Evolutionary conservation across 2,888 invertebrate genomes (phyloP), one percentile per base, ranked within the genome.

Genomic region (Camptogramma bilineatum): DNA sequence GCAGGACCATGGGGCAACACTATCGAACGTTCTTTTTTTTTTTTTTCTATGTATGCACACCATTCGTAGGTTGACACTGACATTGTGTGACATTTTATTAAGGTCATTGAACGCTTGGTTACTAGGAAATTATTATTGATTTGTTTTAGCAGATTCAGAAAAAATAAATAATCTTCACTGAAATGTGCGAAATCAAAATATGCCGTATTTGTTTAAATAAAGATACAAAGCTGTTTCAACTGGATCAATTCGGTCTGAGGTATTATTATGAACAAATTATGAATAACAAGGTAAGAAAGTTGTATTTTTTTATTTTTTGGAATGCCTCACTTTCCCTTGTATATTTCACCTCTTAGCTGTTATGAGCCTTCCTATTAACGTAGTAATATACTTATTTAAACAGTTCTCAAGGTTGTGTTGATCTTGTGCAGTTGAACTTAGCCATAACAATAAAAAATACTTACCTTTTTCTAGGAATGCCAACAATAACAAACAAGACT

Each of bases 131-230:
- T n/a, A n/a, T 17, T 55, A 47, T 48, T 39, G 48, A 48, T 48
- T 50, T 42, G 16, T 9, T 53, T 50, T n/a, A n/a, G n/a, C 46
- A 17, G 18, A 19, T 52, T 52, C 24, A 52, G 16, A n/a, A n/a
- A 13, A 19, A 34, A 19, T 16, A 16, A 52, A 9, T 47, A 34
- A 52, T 16, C 16, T 8, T 57, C 18, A 62, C 50, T 17, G 63
- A 59, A 46, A 86, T 86, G 86, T 69, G 77, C 50, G 74, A 78
- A 19, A 62, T 82, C 16, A 77, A 81, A 74, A 73, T 82, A 65
- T 87, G 86, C 62, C 78, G 86, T 51, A 83, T 85, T 67, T 87
- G 86, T 64, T 72, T 87, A 17, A 73, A 73, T 24, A 81, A 78
- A 17, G 82, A 83, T 53, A 78, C 75, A 9, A 85, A 84, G 75